Conservation (phyloP, 2,113 vertebrate species). For the Perccottus glenii region DNA sequence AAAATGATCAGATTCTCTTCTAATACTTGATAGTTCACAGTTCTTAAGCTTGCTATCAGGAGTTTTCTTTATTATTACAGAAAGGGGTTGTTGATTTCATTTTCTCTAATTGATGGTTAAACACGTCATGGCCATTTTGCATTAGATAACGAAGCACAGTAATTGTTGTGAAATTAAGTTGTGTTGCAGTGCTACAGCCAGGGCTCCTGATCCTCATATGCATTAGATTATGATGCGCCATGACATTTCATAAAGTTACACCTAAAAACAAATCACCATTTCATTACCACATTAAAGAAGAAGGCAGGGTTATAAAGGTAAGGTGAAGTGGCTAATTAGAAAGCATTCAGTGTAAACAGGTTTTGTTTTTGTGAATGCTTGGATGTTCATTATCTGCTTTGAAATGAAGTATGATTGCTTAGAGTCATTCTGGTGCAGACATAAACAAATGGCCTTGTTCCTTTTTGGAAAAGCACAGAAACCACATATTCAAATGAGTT, state of each 20-base stretch:
- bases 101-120: too few species aligned
- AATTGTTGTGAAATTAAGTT: neutral
- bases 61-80: too few species aligned
- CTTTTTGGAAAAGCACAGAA: conserved; percentile 37
- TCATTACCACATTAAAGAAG: conserved; percentile 14
- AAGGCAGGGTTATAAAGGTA: neutral
- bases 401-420: conserved; percentile 21
- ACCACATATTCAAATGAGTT: conserved; percentile 39
- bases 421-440: conserved; percentile 17
- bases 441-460: conserved; percentile 29
- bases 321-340: conserved; percentile 26
- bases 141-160: too few species aligned
- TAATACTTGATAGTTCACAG: too few species aligned
- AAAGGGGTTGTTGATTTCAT: too few species aligned
- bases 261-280: conserved; percentile 1
- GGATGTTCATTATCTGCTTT: conserved; percentile 26
- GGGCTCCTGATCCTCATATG: neutral
- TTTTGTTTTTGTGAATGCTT: conserved; percentile 25
- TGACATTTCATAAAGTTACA: neutral
- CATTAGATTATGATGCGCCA: neutral
- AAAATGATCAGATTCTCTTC: too few species aligned
- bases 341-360: conserved; percentile 18
- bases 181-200: neutral
- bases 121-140: too few species aligned
- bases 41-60: too few species aligned